Evolutionary conservation across 2,797 vertebrate genomes (phyloP).

Genomic region (Allobates femoralis): DNA sequence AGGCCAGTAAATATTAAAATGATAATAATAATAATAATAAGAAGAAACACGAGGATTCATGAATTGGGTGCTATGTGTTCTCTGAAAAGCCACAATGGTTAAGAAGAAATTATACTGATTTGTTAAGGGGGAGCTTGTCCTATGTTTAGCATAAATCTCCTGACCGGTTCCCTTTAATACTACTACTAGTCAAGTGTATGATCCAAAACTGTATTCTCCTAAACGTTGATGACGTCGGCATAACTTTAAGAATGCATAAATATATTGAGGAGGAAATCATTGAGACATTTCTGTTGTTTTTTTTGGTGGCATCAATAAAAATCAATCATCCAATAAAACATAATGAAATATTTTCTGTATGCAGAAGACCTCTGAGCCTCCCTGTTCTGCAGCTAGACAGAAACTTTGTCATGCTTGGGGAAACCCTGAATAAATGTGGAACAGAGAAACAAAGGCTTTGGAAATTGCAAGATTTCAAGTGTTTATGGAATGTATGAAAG

Average conservation of each 20-base stretch:
- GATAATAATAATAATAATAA: no score
- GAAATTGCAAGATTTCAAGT: conserved; percentile 2
- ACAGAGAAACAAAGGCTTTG: background rate
- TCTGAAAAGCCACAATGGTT: no score
- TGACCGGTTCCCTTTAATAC: no score
- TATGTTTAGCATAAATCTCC: no score
- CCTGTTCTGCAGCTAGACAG: background rate
- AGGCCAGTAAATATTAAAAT: no score
- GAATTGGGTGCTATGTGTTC: no score
- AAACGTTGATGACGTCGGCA: no score
- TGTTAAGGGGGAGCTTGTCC: no score
- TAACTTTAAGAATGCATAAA: background rate
- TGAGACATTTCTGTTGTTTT: background rate
- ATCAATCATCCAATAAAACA: conserved; percentile 34
- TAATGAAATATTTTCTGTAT: conserved; percentile 14
- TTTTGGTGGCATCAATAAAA: background rate
- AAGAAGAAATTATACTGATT: no score
- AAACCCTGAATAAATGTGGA: conserved; percentile 27
- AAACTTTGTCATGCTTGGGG: conserved; percentile 36
- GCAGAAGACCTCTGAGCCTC: background rate
- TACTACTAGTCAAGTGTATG: no score
- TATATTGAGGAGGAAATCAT: background rate
- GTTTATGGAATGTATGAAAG: conserved; percentile 3
- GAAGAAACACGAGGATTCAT: no score
- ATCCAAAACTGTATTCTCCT: no score